These are phyloP conservation scores for Drosophila lini DNA, from an alignment of 1,140 invertebrate species.

Conservation along the genomic window DNA sequence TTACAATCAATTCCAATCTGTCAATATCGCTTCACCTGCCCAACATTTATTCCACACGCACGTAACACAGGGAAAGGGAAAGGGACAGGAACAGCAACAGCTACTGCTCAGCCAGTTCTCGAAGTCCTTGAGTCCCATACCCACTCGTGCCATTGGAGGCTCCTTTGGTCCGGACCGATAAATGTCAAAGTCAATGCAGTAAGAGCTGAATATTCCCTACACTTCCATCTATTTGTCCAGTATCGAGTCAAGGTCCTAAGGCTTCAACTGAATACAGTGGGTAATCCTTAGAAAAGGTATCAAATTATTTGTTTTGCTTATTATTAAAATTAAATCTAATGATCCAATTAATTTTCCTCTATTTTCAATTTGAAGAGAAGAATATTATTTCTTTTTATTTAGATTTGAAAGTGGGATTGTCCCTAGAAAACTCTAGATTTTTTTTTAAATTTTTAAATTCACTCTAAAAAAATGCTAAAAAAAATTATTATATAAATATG, in stretches of 20 bases:
- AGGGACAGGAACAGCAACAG: background rate
- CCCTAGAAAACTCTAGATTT: too few species aligned
- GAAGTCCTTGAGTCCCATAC: background rate
- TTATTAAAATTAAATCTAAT: too few species aligned
- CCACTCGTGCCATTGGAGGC: conserved; percentile 2
- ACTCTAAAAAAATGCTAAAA: too few species aligned
- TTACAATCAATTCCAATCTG: conserved; percentile 63
- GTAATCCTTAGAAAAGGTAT: too few species aligned
- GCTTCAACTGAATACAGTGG: background rate
- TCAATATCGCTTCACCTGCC: conserved; percentile 58
- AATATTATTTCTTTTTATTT: too few species aligned
- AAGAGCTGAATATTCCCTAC: conserved; percentile 41
- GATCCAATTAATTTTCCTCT: too few species aligned
- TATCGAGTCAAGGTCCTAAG: conserved; percentile 50
- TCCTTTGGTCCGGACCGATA: conserved; percentile 43
- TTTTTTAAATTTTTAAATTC: too few species aligned
- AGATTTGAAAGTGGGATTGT: too few species aligned
- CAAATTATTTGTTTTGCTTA: too few species aligned
- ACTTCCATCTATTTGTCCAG: conserved; percentile 31
- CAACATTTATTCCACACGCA: conserved; percentile 24
- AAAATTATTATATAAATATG: background rate
- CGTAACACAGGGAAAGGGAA: conserved; percentile 1
- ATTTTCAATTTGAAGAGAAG: too few species aligned
- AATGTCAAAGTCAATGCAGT: conserved; percentile 81
- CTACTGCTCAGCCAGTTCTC: conserved; percentile 1